These are phyloP conservation scores for Cataglyphis albicans DNA, from an alignment of 2,888 invertebrate genomes.

Conservation along the genomic window DNA sequence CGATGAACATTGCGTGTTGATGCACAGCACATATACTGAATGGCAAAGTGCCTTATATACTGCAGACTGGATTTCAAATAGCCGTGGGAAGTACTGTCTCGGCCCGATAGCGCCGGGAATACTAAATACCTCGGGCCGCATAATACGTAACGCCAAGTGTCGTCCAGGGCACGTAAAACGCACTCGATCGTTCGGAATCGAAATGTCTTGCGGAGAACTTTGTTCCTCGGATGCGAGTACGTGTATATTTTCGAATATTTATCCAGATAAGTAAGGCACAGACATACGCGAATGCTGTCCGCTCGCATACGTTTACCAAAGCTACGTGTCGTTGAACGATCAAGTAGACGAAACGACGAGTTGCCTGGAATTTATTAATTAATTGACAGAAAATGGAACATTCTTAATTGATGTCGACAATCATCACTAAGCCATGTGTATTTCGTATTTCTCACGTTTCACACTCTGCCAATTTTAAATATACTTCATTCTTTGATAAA, in stretches of 20 bases:
- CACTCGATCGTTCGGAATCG: conserved; percentile 61
- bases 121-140: conserved; percentile 77
- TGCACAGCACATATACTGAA: conserved; percentile 73
- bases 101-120: conserved; percentile 79
- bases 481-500: background rate
- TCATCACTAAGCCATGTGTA: conserved; percentile 69
- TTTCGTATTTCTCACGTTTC: conserved; percentile 45
- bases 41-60: conserved; percentile 77
- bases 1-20: conserved; percentile 74
- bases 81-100: conserved; percentile 84
- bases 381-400: conserved; percentile 71
- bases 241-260: background rate
- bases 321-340: conserved; percentile 65
- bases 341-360: conserved; percentile 71
- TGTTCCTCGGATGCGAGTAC: conserved; percentile 55
- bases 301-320: conserved; percentile 63
- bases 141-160: conserved; percentile 47
- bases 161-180: conserved; percentile 36
- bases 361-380: conserved; percentile 66
- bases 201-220: conserved; percentile 65
- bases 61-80: conserved; percentile 81
- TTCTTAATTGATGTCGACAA: conserved; percentile 59
- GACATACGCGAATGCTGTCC: conserved; percentile 64
- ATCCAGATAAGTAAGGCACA: conserved; percentile 72
- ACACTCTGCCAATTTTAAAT: background rate